phyloP scores from a whole-genome alignment of 1,140 invertebrate genomes.

The Carposina sasakii region DNA sequence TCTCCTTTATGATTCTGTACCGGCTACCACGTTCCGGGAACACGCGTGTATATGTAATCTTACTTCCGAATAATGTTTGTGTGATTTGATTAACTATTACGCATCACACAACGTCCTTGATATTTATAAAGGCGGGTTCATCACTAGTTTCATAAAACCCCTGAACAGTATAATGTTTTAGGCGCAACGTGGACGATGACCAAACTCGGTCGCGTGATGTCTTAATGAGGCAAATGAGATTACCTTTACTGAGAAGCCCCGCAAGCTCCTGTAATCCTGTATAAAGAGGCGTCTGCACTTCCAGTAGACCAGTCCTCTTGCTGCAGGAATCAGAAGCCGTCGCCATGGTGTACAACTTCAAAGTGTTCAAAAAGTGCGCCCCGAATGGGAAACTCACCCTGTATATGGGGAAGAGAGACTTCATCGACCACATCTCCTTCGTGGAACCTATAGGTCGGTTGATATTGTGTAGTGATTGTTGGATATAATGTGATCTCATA shows the following conservation, averaged over 20 bases:
- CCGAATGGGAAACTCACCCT: slow-evolving; percentile 96
- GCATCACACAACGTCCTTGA: too few species aligned
- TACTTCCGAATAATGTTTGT: too few species aligned
- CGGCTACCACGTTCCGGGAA: too few species aligned
- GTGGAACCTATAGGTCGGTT: slow-evolving; percentile 92
- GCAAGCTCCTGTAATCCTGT: slow-evolving; percentile 45
- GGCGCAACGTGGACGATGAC: too few species aligned
- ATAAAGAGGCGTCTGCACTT: slow-evolving; percentile 31
- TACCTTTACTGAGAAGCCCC: slow-evolving; percentile 42
- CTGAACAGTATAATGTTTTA: too few species aligned
- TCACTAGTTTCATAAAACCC: too few species aligned
- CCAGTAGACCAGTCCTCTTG: slow-evolving; percentile 16
- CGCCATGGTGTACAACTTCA: slow-evolving; percentile 90
- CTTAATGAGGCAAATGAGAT: slow-evolving; percentile 47
- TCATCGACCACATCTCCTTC: slow-evolving; percentile 93
- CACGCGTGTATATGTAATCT: too few species aligned
- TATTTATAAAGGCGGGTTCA: too few species aligned
- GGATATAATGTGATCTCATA: too few species aligned
- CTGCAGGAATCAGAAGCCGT: not conserved
- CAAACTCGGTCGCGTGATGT: slow-evolving; percentile 22
- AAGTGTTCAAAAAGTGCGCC: slow-evolving; percentile 96
- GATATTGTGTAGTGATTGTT: too few species aligned
- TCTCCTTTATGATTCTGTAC: too few species aligned
- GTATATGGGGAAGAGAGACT: slow-evolving; percentile 96
- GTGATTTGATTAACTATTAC: too few species aligned